Conservation (phyloP, 1,140 invertebrate genomes). For the Drosophila arawakana region DNA sequence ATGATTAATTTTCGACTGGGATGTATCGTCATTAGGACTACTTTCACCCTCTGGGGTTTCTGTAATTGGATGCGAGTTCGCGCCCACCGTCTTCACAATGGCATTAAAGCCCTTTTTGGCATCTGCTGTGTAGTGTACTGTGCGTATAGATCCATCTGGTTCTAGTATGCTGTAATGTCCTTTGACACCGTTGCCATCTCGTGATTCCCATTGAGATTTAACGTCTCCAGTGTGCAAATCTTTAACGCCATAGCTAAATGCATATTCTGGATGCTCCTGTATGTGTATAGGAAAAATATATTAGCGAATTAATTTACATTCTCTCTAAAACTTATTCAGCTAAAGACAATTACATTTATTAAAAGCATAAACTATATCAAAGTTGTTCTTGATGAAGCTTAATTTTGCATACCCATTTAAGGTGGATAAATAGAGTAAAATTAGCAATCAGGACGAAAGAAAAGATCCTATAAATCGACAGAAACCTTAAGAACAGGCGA, state of each 20-base stretch:
- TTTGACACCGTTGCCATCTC: slow-evolving; percentile 86
- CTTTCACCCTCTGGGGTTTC: slow-evolving; percentile 68
- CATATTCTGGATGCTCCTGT: slow-evolving; percentile 88
- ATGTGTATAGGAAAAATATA: slow-evolving; percentile 37
- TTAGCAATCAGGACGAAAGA: no score
- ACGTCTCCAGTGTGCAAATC: slow-evolving; percentile 89
- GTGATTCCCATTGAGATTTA: slow-evolving; percentile 87
- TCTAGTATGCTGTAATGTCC: slow-evolving; percentile 89
- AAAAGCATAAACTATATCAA: no score
- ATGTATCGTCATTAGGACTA: slow-evolving; percentile 69
- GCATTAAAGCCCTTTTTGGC: slow-evolving; percentile 88
- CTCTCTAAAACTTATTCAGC: no score
- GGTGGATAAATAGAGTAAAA: no score
- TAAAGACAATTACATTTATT: no score
- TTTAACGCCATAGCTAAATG: slow-evolving; percentile 89
- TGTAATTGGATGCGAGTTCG: slow-evolving; percentile 85
- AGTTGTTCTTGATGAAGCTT: no score
- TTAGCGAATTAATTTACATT: no score
- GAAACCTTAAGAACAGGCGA: no score
- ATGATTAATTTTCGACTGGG: slow-evolving; percentile 84
- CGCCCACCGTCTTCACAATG: slow-evolving; percentile 87
- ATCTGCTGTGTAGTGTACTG: slow-evolving; percentile 88
- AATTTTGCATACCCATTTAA: no score
- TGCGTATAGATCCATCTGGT: slow-evolving; percentile 87
- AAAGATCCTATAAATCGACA: no score